phyloP scores from a whole-genome alignment of 2,113 vertebrate genomes.

The Empidonax alnorum region DNA sequence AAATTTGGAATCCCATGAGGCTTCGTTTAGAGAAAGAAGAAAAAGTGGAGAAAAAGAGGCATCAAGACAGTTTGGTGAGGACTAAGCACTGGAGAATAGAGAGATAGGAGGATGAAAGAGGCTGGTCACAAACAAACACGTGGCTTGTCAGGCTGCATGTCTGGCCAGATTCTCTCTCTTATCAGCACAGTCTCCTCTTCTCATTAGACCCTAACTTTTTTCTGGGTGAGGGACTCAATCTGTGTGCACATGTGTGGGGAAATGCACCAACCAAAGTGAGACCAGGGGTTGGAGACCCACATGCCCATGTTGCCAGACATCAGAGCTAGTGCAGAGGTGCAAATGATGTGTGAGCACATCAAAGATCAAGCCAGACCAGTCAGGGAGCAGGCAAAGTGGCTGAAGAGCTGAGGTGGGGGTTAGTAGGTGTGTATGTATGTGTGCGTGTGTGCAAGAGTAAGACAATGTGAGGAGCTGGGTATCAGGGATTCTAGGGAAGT shows the following conservation, averaged over 20 bases:
- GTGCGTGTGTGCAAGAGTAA: background rate
- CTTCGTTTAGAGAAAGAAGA: background rate
- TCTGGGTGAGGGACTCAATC: background rate
- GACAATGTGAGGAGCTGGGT: background rate
- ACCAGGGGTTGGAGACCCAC: background rate
- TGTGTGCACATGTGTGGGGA: fast-evolving
- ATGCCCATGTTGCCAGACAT: background rate
- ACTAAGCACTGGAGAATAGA: background rate
- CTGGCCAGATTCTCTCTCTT: background rate
- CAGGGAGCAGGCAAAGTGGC: background rate
- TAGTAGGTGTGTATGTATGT: background rate
- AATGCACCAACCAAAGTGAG: too few relatives aligned
- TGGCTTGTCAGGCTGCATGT: background rate
- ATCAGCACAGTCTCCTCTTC: background rate
- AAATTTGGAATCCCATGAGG: background rate
- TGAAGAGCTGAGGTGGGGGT: fast-evolving
- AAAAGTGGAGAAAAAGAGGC: background rate
- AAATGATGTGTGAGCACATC: background rate
- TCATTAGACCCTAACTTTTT: background rate
- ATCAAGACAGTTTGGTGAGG: background rate
- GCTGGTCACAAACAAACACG: background rate
- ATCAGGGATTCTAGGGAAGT: background rate
- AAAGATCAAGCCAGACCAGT: background rate
- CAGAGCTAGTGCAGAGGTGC: background rate
- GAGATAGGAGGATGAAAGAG: background rate